Percentiles rank a stretch among this genome's conserved stretches.
These are phyloP conservation scores for Nanger granti DNA, from an alignment of 2,113 vertebrate genomes.

Conservation along the genomic window DNA sequence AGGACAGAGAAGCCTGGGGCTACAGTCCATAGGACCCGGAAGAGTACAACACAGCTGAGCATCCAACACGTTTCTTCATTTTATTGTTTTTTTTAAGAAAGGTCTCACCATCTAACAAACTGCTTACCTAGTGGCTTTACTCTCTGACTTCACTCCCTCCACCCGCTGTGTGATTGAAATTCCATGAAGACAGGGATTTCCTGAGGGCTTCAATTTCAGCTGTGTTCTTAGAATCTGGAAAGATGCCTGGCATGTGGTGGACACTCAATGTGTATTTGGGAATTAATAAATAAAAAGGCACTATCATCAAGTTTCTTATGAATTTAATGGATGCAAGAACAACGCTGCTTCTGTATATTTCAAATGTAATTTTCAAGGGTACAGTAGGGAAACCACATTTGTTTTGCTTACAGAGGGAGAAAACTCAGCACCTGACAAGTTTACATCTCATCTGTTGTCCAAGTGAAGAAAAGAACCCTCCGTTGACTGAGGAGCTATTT, in stretches of 20 bases:
- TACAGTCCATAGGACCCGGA: background rate
- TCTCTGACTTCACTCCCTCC: background rate
- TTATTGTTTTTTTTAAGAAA: background rate
- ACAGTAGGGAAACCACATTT: background rate
- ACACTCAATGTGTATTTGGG: background rate
- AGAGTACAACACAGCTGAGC: background rate
- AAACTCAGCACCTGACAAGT: background rate
- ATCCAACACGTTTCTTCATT: background rate
- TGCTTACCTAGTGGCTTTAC: background rate
- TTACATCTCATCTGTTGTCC: background rate
- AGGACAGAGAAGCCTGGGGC: background rate
- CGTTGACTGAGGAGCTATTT: background rate
- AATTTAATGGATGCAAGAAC: background rate
- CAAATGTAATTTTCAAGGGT: background rate
- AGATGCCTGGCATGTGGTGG: fast-evolving
- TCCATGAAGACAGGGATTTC: background rate
- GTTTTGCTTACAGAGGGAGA: background rate
- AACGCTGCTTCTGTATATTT: background rate
- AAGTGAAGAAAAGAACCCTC: background rate
- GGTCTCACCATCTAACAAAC: background rate
- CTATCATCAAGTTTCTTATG: background rate
- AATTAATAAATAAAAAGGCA: background rate
- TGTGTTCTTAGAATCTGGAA: background rate
- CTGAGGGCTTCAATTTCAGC: background rate
- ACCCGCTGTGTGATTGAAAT: background rate